phyloP scores from a whole-genome alignment of 2,797 vertebrate species.

The Spatula clypeata region DNA sequence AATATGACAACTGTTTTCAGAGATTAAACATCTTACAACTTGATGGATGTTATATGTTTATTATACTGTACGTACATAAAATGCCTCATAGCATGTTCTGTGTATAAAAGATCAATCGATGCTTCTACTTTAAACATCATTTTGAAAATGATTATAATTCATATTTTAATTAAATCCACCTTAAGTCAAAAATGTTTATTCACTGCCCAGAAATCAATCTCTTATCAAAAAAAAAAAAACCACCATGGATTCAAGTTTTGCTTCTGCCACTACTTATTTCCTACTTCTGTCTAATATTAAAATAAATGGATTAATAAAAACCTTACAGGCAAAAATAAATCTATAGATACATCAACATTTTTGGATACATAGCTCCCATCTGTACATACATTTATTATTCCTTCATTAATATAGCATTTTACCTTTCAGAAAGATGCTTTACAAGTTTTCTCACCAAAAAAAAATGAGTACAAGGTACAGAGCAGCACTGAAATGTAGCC shows the following conservation, averaged over 20 bases:
- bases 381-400: background rate
- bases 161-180: conserved; percentile 71
- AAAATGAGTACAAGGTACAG: background rate
- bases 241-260: background rate
- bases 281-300: conserved; percentile 13
- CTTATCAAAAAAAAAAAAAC: background rate
- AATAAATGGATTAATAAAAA: conserved; percentile 23
- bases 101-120: conserved; percentile 33
- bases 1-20: conserved; percentile 57
- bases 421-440: background rate
- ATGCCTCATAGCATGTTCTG: background rate
- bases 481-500: background rate
- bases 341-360: background rate
- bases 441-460: background rate
- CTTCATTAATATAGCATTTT: background rate
- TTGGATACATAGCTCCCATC: background rate
- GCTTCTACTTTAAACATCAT: conserved; percentile 37
- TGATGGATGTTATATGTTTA: conserved; percentile 30
- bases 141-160: conserved; percentile 50
- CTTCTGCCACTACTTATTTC: conserved; percentile 22
- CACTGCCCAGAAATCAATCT: conserved; percentile 49
- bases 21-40: conserved; percentile 48
- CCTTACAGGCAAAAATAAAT: conserved; percentile 2
- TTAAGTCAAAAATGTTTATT: conserved; percentile 45
- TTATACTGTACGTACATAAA: background rate